phyloP scores from a whole-genome alignment of 1,140 invertebrate species.

The Riptortus pedestris region DNA sequence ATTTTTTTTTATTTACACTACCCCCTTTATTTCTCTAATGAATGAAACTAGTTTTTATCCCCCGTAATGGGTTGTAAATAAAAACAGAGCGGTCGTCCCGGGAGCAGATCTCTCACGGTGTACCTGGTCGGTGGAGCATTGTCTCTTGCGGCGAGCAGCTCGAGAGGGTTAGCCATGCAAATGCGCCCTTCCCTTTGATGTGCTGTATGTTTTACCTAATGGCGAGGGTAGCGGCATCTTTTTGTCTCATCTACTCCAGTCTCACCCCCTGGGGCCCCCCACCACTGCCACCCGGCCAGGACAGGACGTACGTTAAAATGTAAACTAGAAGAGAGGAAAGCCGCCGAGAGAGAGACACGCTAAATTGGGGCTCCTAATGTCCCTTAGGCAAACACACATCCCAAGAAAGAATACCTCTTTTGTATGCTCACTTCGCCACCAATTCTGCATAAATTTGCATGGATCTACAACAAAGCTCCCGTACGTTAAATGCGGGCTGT shows the following conservation, averaged over 20 bases:
- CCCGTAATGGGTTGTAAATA: slow-evolving; percentile 22
- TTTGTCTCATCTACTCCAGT: background rate
- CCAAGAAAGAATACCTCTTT: too few species aligned
- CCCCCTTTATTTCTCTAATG: background rate
- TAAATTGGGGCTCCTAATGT: slow-evolving; percentile 3
- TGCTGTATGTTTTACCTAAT: slow-evolving; percentile 24
- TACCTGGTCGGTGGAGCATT: slow-evolving; percentile 8
- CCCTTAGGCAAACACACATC: background rate
- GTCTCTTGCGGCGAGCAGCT: background rate
- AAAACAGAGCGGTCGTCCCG: too few species aligned
- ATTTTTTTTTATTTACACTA: background rate
- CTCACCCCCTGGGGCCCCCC: slow-evolving; percentile 3
- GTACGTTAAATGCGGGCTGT: too few species aligned
- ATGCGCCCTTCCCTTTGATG: slow-evolving; percentile 6
- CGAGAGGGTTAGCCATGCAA: slow-evolving; percentile 27
- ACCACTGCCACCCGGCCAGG: background rate
- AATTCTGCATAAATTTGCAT: too few species aligned
- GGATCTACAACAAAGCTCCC: too few species aligned
- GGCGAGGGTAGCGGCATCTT: slow-evolving; percentile 7
- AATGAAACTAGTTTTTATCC: slow-evolving; percentile 18
- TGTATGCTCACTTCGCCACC: too few species aligned
- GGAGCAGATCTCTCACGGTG: slow-evolving; percentile 21
- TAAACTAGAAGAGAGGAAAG: slow-evolving; percentile 10
- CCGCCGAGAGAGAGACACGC: too few species aligned
- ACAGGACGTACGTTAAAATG: slow-evolving; percentile 19